Evolutionary conservation across 2,888 invertebrate species (phyloP), one percentile per base, ranked within the genome.

Genomic region (Coremacera marginata): DNA sequence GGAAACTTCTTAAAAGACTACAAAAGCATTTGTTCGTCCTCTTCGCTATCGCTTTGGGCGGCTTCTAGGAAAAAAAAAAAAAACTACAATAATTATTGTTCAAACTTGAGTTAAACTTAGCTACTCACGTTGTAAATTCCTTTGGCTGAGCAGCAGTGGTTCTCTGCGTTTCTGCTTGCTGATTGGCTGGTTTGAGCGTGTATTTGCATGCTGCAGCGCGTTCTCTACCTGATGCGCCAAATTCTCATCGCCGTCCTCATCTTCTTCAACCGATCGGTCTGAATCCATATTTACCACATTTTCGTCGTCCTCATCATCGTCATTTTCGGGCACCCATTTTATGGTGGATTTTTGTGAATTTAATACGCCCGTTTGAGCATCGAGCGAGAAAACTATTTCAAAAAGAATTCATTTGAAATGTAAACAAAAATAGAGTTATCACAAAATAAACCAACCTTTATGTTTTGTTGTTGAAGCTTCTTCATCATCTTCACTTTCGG

Each of bases 21-120:
- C 75, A 84, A 77, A 25, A 84, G 77, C 63, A 84, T 76, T 62
- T 83, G 83, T 63, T 78, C 76, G 31, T 86, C 86, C 52, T 86
- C 86, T 74, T 86, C 86, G 51, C 84, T 85, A 34, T 84, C 85
- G 60, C 83, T 84, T 57, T 67, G 78, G 22, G 72, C 70, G 0
- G 68, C 31, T 70, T 65, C 79, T 71, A 80, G 67, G 8, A 80
- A 76, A 79, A 19, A 57, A 77, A 77, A 77, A 51, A 52, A 2
- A 75, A 25, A 67, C 14, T 16, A 9, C 16, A 27, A 31, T 4
- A 31, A 31, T 3, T 31, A 4, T 65, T 8, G 3, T 22, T 2
- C 5, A 65, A 65, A 34, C 9, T 34, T 37, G 14, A 60, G 22
- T 31, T n/a, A 57, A 5, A 57, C 22, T 1, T 44, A 34, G 11